phyloP scores from a whole-genome alignment of 53 echinoderm and acorn worm species.

The Patiria pectinifera region DNA sequence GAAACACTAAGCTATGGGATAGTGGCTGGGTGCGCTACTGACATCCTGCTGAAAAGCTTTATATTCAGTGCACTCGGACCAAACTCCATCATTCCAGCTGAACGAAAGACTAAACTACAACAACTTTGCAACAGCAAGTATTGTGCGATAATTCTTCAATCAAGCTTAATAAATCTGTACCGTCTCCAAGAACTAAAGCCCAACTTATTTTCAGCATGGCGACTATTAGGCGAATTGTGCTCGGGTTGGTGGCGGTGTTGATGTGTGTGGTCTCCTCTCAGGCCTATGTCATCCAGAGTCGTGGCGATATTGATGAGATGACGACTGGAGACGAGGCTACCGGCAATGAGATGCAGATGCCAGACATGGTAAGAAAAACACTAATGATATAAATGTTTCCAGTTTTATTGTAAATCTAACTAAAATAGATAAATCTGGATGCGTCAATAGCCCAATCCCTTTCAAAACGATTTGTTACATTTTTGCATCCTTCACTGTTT shows the following conservation, averaged over 20 bases:
- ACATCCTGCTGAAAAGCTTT: slow-evolving; percentile 12
- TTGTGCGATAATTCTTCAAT: neutral
- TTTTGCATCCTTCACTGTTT: no score
- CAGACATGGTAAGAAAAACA: neutral
- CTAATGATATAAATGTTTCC: no score
- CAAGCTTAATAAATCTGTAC: neutral
- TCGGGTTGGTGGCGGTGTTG: neutral
- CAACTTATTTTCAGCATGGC: neutral
- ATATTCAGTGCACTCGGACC: neutral
- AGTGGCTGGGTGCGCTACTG: neutral
- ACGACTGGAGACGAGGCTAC: neutral
- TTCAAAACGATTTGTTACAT: no score
- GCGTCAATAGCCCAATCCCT: no score
- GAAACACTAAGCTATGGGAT: neutral
- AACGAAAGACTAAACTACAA: neutral
- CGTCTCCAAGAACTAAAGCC: neutral
- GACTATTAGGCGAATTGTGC: neutral
- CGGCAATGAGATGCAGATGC: neutral
- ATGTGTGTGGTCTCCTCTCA: slow-evolving; percentile 9
- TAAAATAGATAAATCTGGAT: no score
- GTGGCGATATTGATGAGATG: neutral
- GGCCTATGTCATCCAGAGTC: neutral
- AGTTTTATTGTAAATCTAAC: no score
- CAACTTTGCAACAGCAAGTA: neutral
- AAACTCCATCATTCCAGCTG: neutral